phyloP scores from a whole-genome alignment of 2,113 vertebrate genomes.

The Dromas ardeola region DNA sequence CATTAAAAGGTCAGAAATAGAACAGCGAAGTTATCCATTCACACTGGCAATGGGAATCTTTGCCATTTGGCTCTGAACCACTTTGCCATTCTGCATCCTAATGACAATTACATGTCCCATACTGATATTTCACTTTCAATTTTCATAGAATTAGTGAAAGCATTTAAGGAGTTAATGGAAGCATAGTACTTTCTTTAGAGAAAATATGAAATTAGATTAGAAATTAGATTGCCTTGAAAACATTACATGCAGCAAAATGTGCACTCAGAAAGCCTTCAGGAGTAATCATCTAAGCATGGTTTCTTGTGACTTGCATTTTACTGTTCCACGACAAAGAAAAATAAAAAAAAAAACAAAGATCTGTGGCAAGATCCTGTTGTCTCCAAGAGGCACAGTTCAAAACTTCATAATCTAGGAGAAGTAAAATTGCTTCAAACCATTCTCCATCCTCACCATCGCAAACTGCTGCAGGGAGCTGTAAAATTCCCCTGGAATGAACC shows the following conservation, averaged over 20 bases:
- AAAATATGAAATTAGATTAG: constrained; percentile 58
- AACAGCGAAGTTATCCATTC: constrained; percentile 13
- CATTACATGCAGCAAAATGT: constrained; percentile 24
- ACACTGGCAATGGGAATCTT: constrained; percentile 12
- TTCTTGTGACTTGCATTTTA: constrained; percentile 20
- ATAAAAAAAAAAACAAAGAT: background rate
- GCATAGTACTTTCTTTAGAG: constrained; percentile 47
- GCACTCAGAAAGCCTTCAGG: constrained; percentile 34
- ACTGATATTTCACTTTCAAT: constrained; percentile 41
- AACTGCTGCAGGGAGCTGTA: background rate
- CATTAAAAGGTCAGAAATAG: constrained; percentile 45
- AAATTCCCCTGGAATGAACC: background rate
- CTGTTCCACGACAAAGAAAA: background rate
- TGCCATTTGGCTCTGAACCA: constrained; percentile 53
- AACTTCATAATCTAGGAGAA: background rate
- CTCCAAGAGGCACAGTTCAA: background rate
- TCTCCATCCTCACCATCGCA: background rate
- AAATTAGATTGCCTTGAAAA: constrained; percentile 61
- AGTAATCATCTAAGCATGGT: constrained; percentile 4
- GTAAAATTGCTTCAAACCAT: background rate
- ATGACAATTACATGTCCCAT: constrained; percentile 41
- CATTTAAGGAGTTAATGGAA: constrained; percentile 59
- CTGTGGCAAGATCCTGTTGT: background rate
- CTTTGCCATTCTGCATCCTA: constrained; percentile 30
- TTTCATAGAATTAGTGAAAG: constrained; percentile 55